phyloP scores from a whole-genome alignment of 2,888 invertebrate species.

The Proisotoma minuta region DNA sequence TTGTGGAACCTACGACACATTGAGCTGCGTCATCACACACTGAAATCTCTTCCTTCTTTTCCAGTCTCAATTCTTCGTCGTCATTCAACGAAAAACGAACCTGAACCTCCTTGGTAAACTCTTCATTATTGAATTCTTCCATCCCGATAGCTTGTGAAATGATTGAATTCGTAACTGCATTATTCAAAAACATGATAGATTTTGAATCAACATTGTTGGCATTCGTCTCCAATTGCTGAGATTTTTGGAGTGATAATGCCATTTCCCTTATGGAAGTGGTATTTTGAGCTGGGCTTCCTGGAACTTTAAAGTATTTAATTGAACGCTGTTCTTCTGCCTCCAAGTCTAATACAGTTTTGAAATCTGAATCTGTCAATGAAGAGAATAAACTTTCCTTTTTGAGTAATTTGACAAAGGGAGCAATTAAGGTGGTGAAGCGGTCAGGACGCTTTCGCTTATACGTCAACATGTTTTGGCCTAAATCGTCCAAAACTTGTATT shows the following conservation, averaged over 20 bases:
- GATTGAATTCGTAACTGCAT: neutral
- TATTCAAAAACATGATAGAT: too few relatives aligned
- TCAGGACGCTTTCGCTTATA: slow-evolving; percentile 21
- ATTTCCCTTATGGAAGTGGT: neutral
- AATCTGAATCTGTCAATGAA: slow-evolving; percentile 29
- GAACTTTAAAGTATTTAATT: neutral
- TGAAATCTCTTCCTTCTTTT: neutral
- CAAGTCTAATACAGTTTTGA: neutral
- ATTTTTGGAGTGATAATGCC: neutral
- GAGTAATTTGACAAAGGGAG: slow-evolving; percentile 28
- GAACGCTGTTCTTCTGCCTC: neutral
- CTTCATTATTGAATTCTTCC: neutral
- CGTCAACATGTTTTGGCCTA: slow-evolving; percentile 20
- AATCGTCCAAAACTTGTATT: slow-evolving; percentile 33
- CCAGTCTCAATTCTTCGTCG: too few relatives aligned
- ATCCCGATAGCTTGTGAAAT: neutral
- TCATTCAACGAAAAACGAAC: too few relatives aligned
- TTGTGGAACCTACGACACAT: slow-evolving; percentile 9
- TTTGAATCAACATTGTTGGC: neutral
- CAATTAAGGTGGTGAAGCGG: slow-evolving; percentile 9
- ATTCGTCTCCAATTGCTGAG: neutral
- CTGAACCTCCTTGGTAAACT: neutral
- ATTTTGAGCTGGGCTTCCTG: neutral
- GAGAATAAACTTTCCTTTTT: slow-evolving; percentile 30
- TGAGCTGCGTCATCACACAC: neutral